Percentiles rank a stretch among this genome's conserved stretches.
These are phyloP conservation scores for Lethrus apterus DNA, from an alignment of 1,140 invertebrate species.

Conservation along the genomic window DNA sequence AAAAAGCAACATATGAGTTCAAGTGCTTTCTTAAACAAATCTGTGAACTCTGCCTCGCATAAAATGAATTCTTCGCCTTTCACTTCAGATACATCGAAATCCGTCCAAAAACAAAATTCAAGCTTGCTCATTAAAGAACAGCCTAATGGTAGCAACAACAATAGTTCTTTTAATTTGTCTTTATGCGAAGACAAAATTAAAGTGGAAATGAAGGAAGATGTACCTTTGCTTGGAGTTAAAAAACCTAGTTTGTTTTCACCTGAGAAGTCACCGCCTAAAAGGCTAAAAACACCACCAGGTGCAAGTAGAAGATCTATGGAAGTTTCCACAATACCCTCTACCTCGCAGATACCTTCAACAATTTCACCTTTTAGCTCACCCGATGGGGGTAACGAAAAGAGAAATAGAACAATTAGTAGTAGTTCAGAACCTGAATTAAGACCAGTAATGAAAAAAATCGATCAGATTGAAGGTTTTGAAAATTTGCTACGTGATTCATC, in stretches of 20 bases:
- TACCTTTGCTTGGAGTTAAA: slow-evolving; percentile 30
- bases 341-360: slow-evolving; percentile 8
- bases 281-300: slow-evolving; percentile 31
- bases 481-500: slow-evolving; percentile 37
- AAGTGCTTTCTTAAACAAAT: slow-evolving; percentile 26
- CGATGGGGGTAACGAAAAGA: slow-evolving; percentile 16
- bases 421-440: slow-evolving; percentile 40
- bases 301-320: slow-evolving; percentile 31
- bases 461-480: slow-evolving; percentile 41
- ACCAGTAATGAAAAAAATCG: slow-evolving; percentile 40
- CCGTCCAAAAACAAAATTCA: slow-evolving; percentile 31
- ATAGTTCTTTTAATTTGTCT: slow-evolving; percentile 9
- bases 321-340: slow-evolving; percentile 26
- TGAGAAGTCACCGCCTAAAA: slow-evolving; percentile 37
- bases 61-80: slow-evolving; percentile 35
- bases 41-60: slow-evolving; percentile 35
- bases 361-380: slow-evolving; percentile 34
- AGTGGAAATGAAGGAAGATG: slow-evolving; percentile 15
- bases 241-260: slow-evolving; percentile 46
- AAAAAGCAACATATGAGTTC: slow-evolving; percentile 31
- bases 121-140: slow-evolving; percentile 14
- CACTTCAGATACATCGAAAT: slow-evolving; percentile 32
- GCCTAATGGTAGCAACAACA: slow-evolving; percentile 27
- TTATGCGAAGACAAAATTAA: slow-evolving; percentile 22
- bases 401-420: slow-evolving; percentile 29